Evolutionary conservation across 2,888 invertebrate genomes (phyloP), one percentile per base, ranked within the genome.

Genomic region (Parascotia fuliginaria): DNA sequence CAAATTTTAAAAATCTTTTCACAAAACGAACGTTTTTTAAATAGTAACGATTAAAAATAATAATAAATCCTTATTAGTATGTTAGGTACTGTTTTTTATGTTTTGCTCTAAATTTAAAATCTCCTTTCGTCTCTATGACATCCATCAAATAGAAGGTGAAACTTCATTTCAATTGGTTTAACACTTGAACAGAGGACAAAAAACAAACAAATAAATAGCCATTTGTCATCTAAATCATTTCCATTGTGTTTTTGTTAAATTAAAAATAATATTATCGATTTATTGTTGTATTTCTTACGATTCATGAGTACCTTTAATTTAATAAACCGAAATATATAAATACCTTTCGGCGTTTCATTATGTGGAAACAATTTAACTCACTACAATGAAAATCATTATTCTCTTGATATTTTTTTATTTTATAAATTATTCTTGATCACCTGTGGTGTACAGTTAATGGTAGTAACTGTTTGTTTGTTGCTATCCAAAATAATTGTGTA

Each of bases 191-290:
- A 38, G n/a, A 32, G 32, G 28, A 32, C 38, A 41, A 42, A 34
- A 53, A 44, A 51, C 47, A 51, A 40, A 60, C 44, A 47, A 39
- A 41, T 48, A 55, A 41, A 33, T 29, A 43, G 22, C 24, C 41
- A 27, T 36, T 46, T 39, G 38, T 42, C 29, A n/a, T 15, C 3
- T 36, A 33, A 41, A 42, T 42, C 32, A 33, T 19, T 34, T 14
- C 38, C 9, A 39, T 43, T 55, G 51, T 43, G 46, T 37, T 51
- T 24, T 37, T 42, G 34, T 46, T 36, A 29, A 40, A 34, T 27
- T 32, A 28, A 36, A 39, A 40, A 46, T 22, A 36, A 40, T 41
- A 34, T 36, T 48, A 48, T 51, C 19, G 16, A 27, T 40, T 34
- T 40, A 24, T 24, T 33, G 31, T 46, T 45, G 22, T 11, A 27